Percentiles rank a stretch among this genome's conserved stretches.
Conservation (phyloP, 2,113 vertebrate species). For the Etheostoma spectabile region DNA sequence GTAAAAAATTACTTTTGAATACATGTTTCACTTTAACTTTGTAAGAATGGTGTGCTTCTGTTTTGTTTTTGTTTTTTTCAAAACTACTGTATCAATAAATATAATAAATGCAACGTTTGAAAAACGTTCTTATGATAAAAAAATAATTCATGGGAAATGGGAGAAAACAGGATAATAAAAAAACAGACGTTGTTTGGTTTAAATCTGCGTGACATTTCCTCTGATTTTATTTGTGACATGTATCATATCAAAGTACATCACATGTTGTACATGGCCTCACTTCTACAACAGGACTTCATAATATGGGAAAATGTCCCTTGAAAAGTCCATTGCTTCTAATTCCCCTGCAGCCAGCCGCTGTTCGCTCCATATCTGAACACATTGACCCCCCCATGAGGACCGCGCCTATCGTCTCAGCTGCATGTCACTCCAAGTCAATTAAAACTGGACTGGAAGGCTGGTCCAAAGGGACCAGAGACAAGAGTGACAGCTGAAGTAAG, state of each 20-base stretch:
- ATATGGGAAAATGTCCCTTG: constrained; percentile 7
- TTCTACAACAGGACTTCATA: constrained; percentile 30
- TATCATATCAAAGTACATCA: not conserved
- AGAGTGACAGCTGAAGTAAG: constrained; percentile 51
- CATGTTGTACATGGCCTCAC: constrained; percentile 13
- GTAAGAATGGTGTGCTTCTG: not conserved
- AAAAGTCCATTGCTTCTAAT: constrained; percentile 16
- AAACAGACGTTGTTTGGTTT: not conserved
- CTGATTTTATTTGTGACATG: not conserved
- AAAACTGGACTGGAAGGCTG: constrained; percentile 62
- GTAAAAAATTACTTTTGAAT: not conserved
- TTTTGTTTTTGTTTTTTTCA: not conserved
- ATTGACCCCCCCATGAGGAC: constrained; percentile 56
- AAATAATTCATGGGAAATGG: not conserved
- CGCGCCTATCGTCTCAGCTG: constrained; percentile 48
- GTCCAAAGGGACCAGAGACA: constrained; percentile 47
- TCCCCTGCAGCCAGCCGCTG: constrained; percentile 40
- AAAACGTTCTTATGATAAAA: not conserved
- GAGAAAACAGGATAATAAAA: not conserved
- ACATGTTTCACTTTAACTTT: constrained; percentile 1
- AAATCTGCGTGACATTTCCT: constrained; percentile 5
- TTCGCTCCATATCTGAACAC: constrained; percentile 51
- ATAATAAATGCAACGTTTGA: not conserved
- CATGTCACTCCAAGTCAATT: constrained; percentile 70
- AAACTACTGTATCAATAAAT: not conserved